Base-by-base conservation (phyloP, 2,888 invertebrate species). In the Panopea generosa region DNA sequence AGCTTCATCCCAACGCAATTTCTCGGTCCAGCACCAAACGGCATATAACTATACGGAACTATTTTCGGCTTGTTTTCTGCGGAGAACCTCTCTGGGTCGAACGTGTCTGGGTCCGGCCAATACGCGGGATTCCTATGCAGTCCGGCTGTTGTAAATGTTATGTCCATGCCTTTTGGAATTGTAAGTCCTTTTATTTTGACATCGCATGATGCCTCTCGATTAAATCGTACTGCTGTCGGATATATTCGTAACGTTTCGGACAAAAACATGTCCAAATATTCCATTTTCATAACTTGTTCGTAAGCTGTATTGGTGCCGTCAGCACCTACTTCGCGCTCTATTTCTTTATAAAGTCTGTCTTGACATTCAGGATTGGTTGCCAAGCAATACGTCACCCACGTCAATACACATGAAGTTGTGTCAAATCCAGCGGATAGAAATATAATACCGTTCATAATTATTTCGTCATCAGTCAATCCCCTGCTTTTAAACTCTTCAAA, bases 381-480 rank as follows among this genome's bases (percentile, higher is more conserved):
- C 18, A 94, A 86, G 7, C 91, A 85, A 79, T 93, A 93, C 11
- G 92, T 83, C 7, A 90, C 86, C 84, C 92, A 94, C 1, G 91
- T 90, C 40, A 94, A 81, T 6, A 93, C 89, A 9, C 92, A 91
- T 2, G 93, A 92, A 0, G 94, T 93, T 0, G 94, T 94, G 82
- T 94, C 94, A 76, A 93, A 94, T 0, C 94, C 94, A 24, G 93
- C 94, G 29, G 94, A 82, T 56, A 94, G 85, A 79, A 94, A 93
- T 0, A 93, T 90, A 82, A 93, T 66, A 24, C 83, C 77, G 72
- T 89, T 88, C 1, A 85, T 77, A 20, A 86, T 77, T 11, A 90
- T 86, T 50, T 89, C 90, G 56, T 78, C 69, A n/a, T 84, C 78
- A 3, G 82, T 84, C 55, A 86, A 59, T 16, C 76, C 82, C 53